phyloP scores from a whole-genome alignment of 2,113 vertebrate species.

The Sterna hirundo region DNA sequence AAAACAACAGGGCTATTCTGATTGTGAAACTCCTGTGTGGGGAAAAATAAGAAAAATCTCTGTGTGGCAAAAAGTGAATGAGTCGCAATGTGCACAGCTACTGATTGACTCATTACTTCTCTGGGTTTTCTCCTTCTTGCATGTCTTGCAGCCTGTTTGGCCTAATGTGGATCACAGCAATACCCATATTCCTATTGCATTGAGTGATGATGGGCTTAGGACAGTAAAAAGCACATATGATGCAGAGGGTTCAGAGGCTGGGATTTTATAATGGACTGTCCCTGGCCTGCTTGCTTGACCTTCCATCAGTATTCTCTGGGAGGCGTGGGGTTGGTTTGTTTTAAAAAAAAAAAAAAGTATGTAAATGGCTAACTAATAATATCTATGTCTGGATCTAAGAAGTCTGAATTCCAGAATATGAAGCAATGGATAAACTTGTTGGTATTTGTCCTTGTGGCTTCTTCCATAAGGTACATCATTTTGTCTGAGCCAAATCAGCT shows the following conservation, averaged over 20 bases:
- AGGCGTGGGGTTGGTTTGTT: neutral
- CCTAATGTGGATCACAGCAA: neutral
- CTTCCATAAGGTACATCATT: neutral
- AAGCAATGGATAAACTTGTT: neutral
- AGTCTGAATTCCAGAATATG: neutral
- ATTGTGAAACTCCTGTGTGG: neutral
- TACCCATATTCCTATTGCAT: fast-evolving
- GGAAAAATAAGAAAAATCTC: neutral
- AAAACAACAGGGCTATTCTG: fast-evolving
- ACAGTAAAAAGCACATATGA: fast-evolving
- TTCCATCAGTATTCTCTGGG: neutral
- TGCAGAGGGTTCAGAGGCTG: neutral
- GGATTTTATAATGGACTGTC: neutral
- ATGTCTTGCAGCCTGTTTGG: neutral
- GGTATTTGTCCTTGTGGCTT: neutral
- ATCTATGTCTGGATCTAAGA: neutral
- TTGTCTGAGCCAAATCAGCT: neutral
- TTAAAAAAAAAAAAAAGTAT: neutral
- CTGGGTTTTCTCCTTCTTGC: neutral
- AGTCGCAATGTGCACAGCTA: neutral
- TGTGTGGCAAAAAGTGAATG: neutral
- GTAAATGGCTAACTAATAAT: neutral
- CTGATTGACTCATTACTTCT: fast-evolving
- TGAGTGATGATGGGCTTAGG: fast-evolving
- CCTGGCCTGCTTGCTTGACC: neutral